Conservation (phyloP, 2,888 invertebrate species). For the Ophion obscuratus region DNA sequence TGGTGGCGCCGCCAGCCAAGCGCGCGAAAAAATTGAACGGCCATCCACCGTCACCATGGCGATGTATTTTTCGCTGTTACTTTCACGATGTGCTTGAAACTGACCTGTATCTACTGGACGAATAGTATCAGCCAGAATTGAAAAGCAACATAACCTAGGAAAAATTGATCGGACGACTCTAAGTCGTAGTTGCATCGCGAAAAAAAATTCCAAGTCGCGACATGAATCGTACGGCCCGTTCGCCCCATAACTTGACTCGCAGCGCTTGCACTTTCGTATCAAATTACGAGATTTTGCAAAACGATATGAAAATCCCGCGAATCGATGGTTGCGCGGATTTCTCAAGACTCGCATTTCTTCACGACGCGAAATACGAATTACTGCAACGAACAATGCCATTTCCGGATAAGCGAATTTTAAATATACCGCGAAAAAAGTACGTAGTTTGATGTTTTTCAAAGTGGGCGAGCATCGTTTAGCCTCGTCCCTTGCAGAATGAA, state of each 20-base stretch:
- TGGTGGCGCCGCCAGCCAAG: too few species aligned
- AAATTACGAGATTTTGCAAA: conserved; percentile 56
- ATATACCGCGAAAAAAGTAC: conserved; percentile 63
- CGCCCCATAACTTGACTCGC: conserved; percentile 1
- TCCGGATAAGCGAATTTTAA: conserved; percentile 57
- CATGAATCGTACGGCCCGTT: not conserved
- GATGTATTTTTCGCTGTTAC: too few species aligned
- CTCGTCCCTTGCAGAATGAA: conserved; percentile 31
- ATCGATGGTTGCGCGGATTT: conserved; percentile 29
- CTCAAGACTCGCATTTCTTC: conserved; percentile 34
- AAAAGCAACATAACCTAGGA: not conserved
- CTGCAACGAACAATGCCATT: conserved; percentile 50
- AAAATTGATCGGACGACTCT: not conserved
- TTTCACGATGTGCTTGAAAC: too few species aligned
- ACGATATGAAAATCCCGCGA: conserved; percentile 28
- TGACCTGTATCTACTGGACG: too few species aligned
- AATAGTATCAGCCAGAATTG: too few species aligned
- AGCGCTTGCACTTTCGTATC: conserved; percentile 41
- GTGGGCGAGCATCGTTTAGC: not conserved
- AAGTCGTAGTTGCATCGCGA: not conserved
- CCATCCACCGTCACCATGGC: too few species aligned
- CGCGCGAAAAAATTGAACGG: too few species aligned
- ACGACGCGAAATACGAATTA: conserved; percentile 31
- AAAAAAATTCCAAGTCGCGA: not conserved
- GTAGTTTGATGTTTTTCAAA: not conserved